phyloP scores from a whole-genome alignment of 2,888 invertebrate species.

The Coenonympha arcania region DNA sequence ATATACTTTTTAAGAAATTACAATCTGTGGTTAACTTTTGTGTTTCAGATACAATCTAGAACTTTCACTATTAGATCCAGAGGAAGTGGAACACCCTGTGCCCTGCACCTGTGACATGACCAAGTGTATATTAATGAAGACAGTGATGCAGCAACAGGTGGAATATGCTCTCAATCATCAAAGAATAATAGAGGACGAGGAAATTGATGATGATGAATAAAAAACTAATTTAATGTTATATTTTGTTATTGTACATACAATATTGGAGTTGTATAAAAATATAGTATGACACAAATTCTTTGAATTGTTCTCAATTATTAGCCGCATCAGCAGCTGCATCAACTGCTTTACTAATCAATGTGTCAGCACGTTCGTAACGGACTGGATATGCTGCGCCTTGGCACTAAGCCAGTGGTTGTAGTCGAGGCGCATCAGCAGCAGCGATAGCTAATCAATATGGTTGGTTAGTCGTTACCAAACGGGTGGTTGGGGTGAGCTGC shows the following conservation, averaged over 20 bases:
- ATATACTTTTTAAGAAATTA: too few species aligned
- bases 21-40: too few species aligned
- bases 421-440: conserved; percentile 85
- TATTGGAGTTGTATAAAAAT: too few species aligned
- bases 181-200: conserved; percentile 39
- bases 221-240: too few species aligned
- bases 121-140: conserved; percentile 80
- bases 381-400: conserved; percentile 66
- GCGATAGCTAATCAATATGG: too few species aligned
- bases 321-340: too few species aligned
- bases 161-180: conserved; percentile 31
- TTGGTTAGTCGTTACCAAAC: too few species aligned
- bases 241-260: too few species aligned
- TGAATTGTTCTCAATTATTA: too few species aligned
- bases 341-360: too few species aligned
- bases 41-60: conserved; percentile 78
- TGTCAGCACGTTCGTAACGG: conserved; percentile 67
- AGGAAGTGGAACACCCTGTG: conserved; percentile 80
- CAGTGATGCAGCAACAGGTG: conserved; percentile 71
- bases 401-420: conserved; percentile 84
- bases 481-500: too few species aligned
- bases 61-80: conserved; percentile 79
- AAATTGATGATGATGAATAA: conserved; percentile 36
- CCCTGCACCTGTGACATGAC: conserved; percentile 85
- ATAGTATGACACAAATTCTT: too few species aligned